Base-by-base conservation (phyloP, 2,888 invertebrate genomes). In the Alcis repandata region DNA sequence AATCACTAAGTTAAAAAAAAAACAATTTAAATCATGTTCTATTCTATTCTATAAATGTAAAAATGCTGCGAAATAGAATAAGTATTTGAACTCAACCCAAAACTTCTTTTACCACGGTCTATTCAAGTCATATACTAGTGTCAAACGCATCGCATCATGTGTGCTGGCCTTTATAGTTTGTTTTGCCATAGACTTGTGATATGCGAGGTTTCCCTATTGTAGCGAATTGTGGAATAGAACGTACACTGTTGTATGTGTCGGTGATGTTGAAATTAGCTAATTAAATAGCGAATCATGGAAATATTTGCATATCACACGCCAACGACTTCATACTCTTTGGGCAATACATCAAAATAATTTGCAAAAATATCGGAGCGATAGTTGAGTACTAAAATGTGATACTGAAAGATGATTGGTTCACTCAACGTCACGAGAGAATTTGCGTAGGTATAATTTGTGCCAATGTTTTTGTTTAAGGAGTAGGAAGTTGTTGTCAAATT, bases 141-240 rank as follows among this genome's bases (percentile, higher is more conserved):
- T 17, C 10, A 32, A 49, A 32, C 17, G 9, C 4, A 1, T 20
- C 36, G 8, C 51, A 15, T 15, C 33, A 10, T 32, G 52, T 36
- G 45, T 22, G 22, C 46, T 27, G 52, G 9, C 19, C 11, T 61
- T 64, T 69, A 17, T 32, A 32, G 36, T 64, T 68, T 53, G 60
- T 61, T 68, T 54, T 49, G 54, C 63, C 49, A 56, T 56, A 45
- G 43, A 52, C 57, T 27, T 60, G 60, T 53, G 62, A 36, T 59
- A 54, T 59, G 58, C 59, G 38, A 56, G 20, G 40, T 46, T 57
- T 60, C 52, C 22, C 41, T 17, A n/a, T 13, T 41, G 46, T 43
- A 52, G 45, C 22, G 3, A 59, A 27, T 41, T 58, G 56, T 62
- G 48, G 27, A 48, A 41, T 41, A 9, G 49, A 41, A 36, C 52